Base-by-base conservation (phyloP, 2,797 vertebrate species). In the Myripristis jacobus region DNA sequence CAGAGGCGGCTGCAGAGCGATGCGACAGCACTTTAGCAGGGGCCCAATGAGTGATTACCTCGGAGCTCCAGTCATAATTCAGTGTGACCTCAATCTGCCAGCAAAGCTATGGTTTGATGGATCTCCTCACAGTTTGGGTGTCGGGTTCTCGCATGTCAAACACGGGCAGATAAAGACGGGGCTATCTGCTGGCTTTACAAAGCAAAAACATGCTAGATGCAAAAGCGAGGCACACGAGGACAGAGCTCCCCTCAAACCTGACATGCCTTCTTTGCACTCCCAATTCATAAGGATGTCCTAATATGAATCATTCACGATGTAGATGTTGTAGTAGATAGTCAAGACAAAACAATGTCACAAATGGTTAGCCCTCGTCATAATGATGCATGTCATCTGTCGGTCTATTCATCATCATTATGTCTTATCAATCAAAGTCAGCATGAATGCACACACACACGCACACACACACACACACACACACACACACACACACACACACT, bases 71-170 rank as follows among this genome's bases (percentile, higher is more conserved):
- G 87, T 93, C 92, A 94, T 94, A 95, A 95, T 94, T 95, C 94
- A 94, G 87, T 53, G 44, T 93, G 94, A 95, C 94, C 94, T 94
- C 93, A 94, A 94, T 95, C 90, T 95, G 94, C 92, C 94, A 93
- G 82, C 78, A 62, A 73, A 82, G 68, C 89, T 71, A 64, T 67
- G 70, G 73, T 73, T 86, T 94, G 93, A 94, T 94, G 92, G 92
- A 94, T 94, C 83, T 85, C 88, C 91, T 90, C 80, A 75, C 86
- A 82, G 88, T 93, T 91, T 87, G 84, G 89, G 86, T 91, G 90
- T 84, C 82, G 69, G 72, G 87, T 85, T 73, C 86, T 82, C 59
- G 53, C 91, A 82, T 91, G 92, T 93, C 92, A 93, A 90, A 90
- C 90, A 87, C 84, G 54, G 77, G 86, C 82, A 73, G 88, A 92